A percentile compares a stretch with the other conserved stretches of the same genome.
phyloP scores from a whole-genome alignment of 2,797 vertebrate genomes.

The Manis pentadactyla region DNA sequence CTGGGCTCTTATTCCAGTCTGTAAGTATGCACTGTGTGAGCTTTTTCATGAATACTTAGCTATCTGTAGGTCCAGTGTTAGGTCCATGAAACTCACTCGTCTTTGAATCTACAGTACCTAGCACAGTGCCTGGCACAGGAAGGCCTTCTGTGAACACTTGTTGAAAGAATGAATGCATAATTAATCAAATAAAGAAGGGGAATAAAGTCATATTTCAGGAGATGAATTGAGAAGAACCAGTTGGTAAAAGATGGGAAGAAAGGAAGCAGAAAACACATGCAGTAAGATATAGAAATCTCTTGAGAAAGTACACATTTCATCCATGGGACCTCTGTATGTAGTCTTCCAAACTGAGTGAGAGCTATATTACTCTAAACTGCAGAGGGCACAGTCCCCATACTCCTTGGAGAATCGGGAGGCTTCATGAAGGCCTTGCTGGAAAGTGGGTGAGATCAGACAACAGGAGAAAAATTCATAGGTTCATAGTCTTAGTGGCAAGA shows the following conservation, averaged over 20 bases:
- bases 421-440: neutral
- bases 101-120: neutral
- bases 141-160: neutral
- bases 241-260: neutral
- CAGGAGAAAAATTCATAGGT: neutral
- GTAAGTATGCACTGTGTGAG: neutral
- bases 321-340: neutral
- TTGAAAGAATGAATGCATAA: neutral
- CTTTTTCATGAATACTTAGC: neutral
- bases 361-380: neutral
- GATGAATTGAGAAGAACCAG: neutral
- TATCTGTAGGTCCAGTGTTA: neutral
- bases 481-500: neutral
- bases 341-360: neutral
- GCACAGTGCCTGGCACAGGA: neutral
- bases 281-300: neutral
- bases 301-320: neutral
- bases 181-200: neutral
- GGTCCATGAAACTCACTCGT: neutral
- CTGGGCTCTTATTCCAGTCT: neutral
- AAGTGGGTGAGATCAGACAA: neutral
- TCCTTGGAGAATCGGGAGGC: neutral
- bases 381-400: neutral
- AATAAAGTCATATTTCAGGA: neutral
- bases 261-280: neutral